Evolutionary conservation across 30 jellyfish, hydroid and myxozoan species (phyloP), one percentile per base, ranked within the genome.

Genomic region (Mastigias papua): DNA sequence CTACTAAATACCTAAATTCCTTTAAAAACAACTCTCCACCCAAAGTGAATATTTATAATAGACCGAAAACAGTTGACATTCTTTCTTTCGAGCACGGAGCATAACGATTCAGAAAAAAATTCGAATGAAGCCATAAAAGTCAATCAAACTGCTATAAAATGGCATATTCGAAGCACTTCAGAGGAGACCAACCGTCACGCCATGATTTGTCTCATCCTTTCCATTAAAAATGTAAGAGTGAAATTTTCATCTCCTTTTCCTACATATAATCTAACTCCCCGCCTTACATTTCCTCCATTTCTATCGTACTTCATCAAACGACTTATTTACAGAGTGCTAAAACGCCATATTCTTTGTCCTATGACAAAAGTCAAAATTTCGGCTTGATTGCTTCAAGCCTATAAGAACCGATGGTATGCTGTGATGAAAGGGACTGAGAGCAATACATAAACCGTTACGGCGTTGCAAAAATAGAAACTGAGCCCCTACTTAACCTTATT

Each of bases 401-500:
- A 22, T 10, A 63, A 22, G 19, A 63, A 63, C 3, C 19, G 19
- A 1, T 22, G n/a, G 30, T 42, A 27, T 11, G 13, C 74, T 17
- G 21, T 2, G 37, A 22, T n/a, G 46, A 58, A 63, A 27, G 42
- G 21, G 74, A 22, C 20, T 22, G 46, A n/a, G 42, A 25, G 42
- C 13, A 25, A 22, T 23, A 63, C 7, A 23, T 6, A 63, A 63
- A 63, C 74, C 74, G 74, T 63, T 63, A 63, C 23, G 74, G 20
- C 6, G 74, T 19, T 63, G 74, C 42, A 63, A 63, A 63, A 63
- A 23, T 22, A 63, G 74, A 63, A 22, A 8, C 26, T 63, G 74
- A 63, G 74, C 74, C 74, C 74, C 74, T 63, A 25, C 74, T 63
- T 63, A 63, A 63, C 74, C 74, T 63, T 25, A 63, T 63, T 63